Evolutionary conservation across 2,113 vertebrate species (phyloP).

Genomic region (Connochaetes taurinus): DNA sequence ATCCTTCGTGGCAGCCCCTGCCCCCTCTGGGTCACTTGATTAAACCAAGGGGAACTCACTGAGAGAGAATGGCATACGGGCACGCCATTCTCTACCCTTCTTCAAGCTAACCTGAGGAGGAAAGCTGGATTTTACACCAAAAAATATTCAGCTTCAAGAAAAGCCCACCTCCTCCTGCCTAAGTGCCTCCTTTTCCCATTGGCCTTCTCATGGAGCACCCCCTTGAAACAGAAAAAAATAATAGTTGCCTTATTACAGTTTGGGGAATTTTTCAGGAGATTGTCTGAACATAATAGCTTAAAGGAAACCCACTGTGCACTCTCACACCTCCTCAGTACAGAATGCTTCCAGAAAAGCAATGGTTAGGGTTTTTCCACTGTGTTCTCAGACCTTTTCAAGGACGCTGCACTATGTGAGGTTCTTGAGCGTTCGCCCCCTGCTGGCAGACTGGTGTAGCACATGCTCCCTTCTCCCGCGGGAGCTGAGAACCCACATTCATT

Average conservation of each 20-base stretch:
- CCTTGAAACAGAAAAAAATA: not conserved
- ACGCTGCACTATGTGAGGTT: fast-evolving
- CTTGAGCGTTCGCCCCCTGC: conserved; percentile 42
- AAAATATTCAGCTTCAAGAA: not conserved
- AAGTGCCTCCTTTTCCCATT: not conserved
- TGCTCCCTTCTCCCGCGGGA: not conserved
- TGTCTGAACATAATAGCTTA: not conserved
- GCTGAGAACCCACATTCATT: no score
- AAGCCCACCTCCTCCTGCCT: not conserved
- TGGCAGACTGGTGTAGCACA: conserved; percentile 16
- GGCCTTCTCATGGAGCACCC: not conserved
- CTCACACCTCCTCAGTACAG: not conserved
- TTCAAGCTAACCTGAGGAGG: not conserved
- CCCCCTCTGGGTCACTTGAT: not conserved
- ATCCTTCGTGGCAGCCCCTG: not conserved
- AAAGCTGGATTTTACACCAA: not conserved
- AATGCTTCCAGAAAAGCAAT: conserved; percentile 7
- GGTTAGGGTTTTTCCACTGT: conserved; percentile 44
- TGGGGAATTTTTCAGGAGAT: not conserved
- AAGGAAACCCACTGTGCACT: not conserved
- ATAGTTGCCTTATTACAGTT: not conserved
- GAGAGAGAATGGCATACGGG: not conserved
- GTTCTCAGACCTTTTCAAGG: not conserved
- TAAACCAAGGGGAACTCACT: not conserved
- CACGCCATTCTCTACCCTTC: not conserved